Conservation (phyloP, 1,140 invertebrate genomes). For the Anastrepha obliqua region DNA sequence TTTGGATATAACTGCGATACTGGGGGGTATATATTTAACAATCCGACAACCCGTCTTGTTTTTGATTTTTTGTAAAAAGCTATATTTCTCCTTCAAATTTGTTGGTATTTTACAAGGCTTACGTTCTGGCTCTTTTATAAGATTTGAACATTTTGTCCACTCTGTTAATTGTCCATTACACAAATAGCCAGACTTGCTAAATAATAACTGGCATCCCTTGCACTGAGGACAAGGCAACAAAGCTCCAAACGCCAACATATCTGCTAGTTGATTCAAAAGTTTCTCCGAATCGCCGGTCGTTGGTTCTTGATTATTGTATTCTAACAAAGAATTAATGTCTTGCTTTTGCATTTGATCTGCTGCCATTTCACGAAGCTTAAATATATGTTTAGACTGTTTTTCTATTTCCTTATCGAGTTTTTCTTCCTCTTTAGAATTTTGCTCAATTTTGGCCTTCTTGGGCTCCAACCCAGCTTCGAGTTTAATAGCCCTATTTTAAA, state of each 20-base stretch:
- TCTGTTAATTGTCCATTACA: slow-evolving; percentile 90
- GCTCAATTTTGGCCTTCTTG: slow-evolving; percentile 83
- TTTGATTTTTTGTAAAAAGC: slow-evolving; percentile 83
- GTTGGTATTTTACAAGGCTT: slow-evolving; percentile 84
- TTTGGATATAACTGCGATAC: slow-evolving; percentile 68
- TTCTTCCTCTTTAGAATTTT: slow-evolving; percentile 76
- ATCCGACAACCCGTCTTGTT: slow-evolving; percentile 79
- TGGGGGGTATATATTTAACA: slow-evolving; percentile 79
- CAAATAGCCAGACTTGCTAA: slow-evolving; percentile 85
- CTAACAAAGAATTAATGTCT: slow-evolving; percentile 81
- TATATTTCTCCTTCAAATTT: slow-evolving; percentile 78
- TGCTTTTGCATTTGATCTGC: slow-evolving; percentile 77
- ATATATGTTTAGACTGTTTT: slow-evolving; percentile 88
- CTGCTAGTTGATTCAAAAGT: slow-evolving; percentile 86
- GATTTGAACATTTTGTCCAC: slow-evolving; percentile 91
- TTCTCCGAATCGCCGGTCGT: slow-evolving; percentile 80
- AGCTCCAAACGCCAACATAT: slow-evolving; percentile 92
- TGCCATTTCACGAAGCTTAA: slow-evolving; percentile 78
- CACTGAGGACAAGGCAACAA: slow-evolving; percentile 88
- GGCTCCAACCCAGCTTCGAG: slow-evolving; percentile 77
- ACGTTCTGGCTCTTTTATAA: slow-evolving; percentile 84
- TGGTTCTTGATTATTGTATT: slow-evolving; percentile 83
- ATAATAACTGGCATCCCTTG: slow-evolving; percentile 82
- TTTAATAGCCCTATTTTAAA: slow-evolving; percentile 76
- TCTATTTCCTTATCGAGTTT: slow-evolving; percentile 78